Base-by-base conservation (phyloP, 2,797 vertebrate genomes). In the Diplodus sargus region DNA sequence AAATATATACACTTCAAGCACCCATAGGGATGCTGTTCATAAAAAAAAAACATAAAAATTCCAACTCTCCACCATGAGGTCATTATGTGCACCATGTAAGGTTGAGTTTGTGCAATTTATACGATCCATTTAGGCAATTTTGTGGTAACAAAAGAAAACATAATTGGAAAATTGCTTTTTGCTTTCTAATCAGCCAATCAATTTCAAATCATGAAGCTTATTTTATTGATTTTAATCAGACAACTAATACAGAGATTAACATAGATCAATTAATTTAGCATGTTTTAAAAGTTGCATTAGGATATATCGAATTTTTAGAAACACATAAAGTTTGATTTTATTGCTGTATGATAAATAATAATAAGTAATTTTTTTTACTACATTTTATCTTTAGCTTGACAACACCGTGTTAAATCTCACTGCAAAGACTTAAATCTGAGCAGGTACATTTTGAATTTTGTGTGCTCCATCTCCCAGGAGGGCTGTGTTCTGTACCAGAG, bases 401-500 rank as follows among this genome's bases (percentile, higher is more conserved):
- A 42, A 42, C 39, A 48, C 45, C 1, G 14, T 23, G 22, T 68
- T 30, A 59, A 57, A 78, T 67, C 53, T 59, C 10, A 23, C 20
- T 25, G 47, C 54, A 11, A 25, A 76, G 52, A 51, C 53, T 23
- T 48, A 13, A 62, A 73, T 53, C 10, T 48, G 69, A 63, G 52
- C 62, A 61, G 64, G 71, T 75, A 48, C n/a, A 34, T 70, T 60
- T 23, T 5, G 34, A 63, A 54, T 67, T 9, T 45, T 72, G 49
- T 59, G 61, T 51, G 54, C 68, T 4, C 4, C 3, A 54, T 60
- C 57, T 51, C 54, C 67, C 76, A 34, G 74, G 54, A 79, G 78
- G 47, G 0, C 47, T 12, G 61, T 61, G 71, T 28, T 74, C 63
- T 42, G 53, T 52, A n/a, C 60, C 80, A 25, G 78, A 75, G 85